These are phyloP conservation scores for Ptilodon capucinus DNA, from an alignment of 2,888 invertebrate genomes.

Conservation along the genomic window DNA sequence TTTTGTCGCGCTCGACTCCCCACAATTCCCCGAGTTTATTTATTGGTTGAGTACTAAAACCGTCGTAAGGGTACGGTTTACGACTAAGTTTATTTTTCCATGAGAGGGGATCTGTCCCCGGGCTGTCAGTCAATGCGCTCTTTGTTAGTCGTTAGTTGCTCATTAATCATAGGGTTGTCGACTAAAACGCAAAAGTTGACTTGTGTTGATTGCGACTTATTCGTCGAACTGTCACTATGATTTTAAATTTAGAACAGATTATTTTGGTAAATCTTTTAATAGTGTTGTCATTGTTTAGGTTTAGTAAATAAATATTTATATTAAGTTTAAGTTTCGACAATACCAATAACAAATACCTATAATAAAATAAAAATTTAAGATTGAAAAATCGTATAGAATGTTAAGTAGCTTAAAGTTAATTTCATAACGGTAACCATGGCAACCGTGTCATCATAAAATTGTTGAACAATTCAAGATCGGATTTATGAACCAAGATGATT, in stretches of 20 bases:
- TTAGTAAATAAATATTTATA: background rate
- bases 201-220: slow-evolving; percentile 4
- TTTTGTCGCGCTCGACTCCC: slow-evolving; percentile 44
- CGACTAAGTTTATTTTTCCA: slow-evolving; percentile 65
- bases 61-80: slow-evolving; percentile 66
- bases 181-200: slow-evolving; percentile 27
- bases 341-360: too few species aligned
- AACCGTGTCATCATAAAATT: background rate
- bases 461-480: background rate
- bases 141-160: slow-evolving; percentile 56
- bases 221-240: background rate
- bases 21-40: slow-evolving; percentile 74
- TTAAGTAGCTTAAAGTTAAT: too few species aligned
- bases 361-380: too few species aligned
- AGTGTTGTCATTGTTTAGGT: too few species aligned
- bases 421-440: too few species aligned
- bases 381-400: too few species aligned
- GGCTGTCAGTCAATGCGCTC: slow-evolving; percentile 60
- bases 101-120: slow-evolving; percentile 57
- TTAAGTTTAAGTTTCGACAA: background rate
- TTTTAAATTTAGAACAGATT: background rate
- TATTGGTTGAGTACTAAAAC: slow-evolving; percentile 73
- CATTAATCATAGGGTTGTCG: slow-evolving; percentile 49
- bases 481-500: background rate
- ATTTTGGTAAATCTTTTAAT: background rate